Conservation (phyloP, 2,797 vertebrate species). For the Pyrocephalus nanus region DNA sequence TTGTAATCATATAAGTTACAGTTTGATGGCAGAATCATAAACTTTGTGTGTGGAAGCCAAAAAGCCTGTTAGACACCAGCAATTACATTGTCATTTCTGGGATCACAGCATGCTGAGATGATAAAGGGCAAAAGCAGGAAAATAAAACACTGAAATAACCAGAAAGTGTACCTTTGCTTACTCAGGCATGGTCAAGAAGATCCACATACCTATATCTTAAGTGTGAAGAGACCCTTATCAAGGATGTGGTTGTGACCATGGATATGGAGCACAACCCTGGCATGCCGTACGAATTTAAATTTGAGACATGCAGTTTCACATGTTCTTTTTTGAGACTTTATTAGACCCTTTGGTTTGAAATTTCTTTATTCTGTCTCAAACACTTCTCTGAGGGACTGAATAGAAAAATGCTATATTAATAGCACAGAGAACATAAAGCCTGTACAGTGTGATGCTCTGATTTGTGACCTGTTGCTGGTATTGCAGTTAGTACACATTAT, state of each 20-base stretch:
- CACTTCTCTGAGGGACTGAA: background rate
- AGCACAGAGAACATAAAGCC: background rate
- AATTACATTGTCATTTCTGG: background rate
- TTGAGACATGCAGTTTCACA: background rate
- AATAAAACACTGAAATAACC: background rate
- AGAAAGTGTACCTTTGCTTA: background rate
- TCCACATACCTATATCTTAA: background rate
- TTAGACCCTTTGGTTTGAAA: background rate
- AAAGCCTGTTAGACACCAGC: background rate
- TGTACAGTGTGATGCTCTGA: background rate
- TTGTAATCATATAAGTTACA: background rate
- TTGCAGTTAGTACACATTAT: background rate
- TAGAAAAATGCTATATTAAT: background rate
- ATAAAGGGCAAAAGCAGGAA: background rate
- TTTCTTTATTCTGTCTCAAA: background rate
- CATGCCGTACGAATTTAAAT: background rate
- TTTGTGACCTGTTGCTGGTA: fast-evolving
- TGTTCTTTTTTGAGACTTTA: background rate
- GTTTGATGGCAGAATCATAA: background rate
- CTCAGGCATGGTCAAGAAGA: background rate
- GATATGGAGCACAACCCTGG: background rate
- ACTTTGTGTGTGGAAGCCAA: background rate
- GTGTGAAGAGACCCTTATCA: background rate
- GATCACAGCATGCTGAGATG: background rate
- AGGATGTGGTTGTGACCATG: background rate